Percentiles rank a stretch among this genome's conserved stretches.
Conservation (phyloP, 2,797 vertebrate species). For the Oceanodroma leucorhoa region DNA sequence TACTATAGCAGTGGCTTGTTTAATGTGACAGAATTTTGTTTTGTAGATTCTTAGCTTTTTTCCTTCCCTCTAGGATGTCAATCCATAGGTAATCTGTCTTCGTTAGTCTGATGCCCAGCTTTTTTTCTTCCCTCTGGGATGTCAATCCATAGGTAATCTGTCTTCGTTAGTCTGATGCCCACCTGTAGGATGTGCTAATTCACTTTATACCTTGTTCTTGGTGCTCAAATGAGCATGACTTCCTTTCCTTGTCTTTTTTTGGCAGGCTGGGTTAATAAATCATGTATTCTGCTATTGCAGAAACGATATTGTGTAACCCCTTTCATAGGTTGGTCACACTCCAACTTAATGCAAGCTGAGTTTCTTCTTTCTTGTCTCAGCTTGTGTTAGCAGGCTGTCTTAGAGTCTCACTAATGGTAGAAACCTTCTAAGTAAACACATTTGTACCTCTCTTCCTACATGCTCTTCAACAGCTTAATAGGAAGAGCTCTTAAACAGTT, state of each 20-base stretch:
- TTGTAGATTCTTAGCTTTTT: background rate
- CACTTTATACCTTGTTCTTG: background rate
- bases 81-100: rapidly evolving
- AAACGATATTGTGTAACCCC: background rate
- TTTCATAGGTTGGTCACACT: background rate
- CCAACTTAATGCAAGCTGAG: background rate
- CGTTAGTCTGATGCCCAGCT: background rate
- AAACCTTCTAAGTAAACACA: background rate
- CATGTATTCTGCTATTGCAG: background rate
- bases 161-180: background rate
- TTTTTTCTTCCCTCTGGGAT: background rate
- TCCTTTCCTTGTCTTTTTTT: background rate
- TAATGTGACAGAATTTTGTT: background rate
- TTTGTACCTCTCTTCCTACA: background rate
- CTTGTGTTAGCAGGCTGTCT: background rate
- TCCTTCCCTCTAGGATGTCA: background rate
- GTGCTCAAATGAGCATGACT: background rate
- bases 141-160: rapidly evolving
- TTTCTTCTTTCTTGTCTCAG: background rate
- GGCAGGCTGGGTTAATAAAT: background rate
- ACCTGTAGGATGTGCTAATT: background rate
- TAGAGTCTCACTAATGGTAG: background rate
- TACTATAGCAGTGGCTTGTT: background rate
- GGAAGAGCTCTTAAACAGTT: background rate
- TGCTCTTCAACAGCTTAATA: background rate